Conservation (phyloP, 2,888 invertebrate genomes). For the Thalpophila matura region DNA sequence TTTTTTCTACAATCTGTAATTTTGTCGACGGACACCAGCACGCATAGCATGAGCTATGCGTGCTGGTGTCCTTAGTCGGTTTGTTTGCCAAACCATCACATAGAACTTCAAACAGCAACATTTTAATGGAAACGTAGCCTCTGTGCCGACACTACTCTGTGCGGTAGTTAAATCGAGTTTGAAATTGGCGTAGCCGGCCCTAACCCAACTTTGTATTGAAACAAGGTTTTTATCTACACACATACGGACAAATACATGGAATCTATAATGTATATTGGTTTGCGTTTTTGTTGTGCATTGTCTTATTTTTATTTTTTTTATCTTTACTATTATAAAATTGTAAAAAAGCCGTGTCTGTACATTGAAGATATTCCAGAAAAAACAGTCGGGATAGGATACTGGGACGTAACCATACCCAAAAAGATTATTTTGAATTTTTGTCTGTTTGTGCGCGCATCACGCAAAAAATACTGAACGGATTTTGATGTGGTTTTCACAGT, state of each 20-base stretch:
- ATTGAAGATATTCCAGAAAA: too few species aligned
- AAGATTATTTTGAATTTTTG: too few species aligned
- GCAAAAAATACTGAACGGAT: too few species aligned
- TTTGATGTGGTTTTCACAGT: too few species aligned
- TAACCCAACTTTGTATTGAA: slow-evolving; percentile 56
- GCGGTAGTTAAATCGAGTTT: slow-evolving; percentile 76
- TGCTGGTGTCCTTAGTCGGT: too few species aligned
- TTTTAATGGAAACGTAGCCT: slow-evolving; percentile 41
- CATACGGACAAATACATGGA: neutral
- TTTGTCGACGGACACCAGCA: too few species aligned
- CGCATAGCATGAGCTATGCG: too few species aligned
- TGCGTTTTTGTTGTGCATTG: slow-evolving; percentile 4
- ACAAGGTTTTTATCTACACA: slow-evolving; percentile 43
- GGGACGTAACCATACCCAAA: too few species aligned
- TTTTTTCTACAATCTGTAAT: too few species aligned
- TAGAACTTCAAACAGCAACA: slow-evolving; percentile 41
- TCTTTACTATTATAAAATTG: neutral
- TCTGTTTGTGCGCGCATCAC: too few species aligned
- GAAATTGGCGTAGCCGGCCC: slow-evolving; percentile 68
- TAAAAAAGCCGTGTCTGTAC: too few species aligned
- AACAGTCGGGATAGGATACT: too few species aligned
- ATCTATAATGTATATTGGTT: neutral
- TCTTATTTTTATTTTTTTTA: neutral
- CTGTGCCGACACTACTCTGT: slow-evolving; percentile 40
- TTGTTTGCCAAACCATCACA: slow-evolving; percentile 23